Evolutionary conservation across 2,888 invertebrate genomes (phyloP).

Genomic region (Andrena flavipes): DNA sequence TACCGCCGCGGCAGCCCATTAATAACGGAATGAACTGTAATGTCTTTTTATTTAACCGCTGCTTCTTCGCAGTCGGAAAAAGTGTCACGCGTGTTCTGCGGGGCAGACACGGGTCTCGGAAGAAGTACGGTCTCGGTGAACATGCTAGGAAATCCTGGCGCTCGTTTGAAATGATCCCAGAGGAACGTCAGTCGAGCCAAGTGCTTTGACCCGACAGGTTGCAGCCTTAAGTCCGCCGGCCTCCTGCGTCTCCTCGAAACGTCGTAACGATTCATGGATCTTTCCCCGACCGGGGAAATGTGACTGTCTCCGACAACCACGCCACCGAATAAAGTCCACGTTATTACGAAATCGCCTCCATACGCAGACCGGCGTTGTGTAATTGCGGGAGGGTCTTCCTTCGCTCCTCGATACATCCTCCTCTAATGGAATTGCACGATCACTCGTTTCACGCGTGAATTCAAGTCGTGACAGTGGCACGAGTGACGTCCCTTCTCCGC

Average conservation of each 20-base stretch:
- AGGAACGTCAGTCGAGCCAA: neutral
- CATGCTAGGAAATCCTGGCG: neutral
- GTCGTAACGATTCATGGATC: conserved; percentile 41
- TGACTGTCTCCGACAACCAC: conserved; percentile 8
- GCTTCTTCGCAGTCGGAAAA: too few relatives aligned
- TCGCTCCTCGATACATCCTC: neutral
- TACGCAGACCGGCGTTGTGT: conserved; percentile 39
- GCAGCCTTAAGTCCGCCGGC: conserved; percentile 30
- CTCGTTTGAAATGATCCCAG: neutral
- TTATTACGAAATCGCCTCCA: conserved; percentile 39
- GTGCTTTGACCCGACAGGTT: neutral
- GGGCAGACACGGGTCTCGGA: neutral
- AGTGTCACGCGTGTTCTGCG: too few relatives aligned
- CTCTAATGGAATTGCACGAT: conserved; percentile 39
- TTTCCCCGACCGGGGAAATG: conserved; percentile 16
- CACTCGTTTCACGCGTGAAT: conserved; percentile 48
- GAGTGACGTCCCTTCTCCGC: neutral
- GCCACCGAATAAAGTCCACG: conserved; percentile 21
- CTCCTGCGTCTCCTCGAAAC: conserved; percentile 38
- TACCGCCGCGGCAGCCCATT: conserved; percentile 3
- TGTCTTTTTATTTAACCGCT: conserved; percentile 1
- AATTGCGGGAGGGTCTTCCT: conserved; percentile 35
- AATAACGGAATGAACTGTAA: conserved; percentile 25
- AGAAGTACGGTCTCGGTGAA: neutral
- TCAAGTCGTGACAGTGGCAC: conserved; percentile 5